phyloP scores from a whole-genome alignment of 2,113 vertebrate genomes.

The Pterocles gutturalis region DNA sequence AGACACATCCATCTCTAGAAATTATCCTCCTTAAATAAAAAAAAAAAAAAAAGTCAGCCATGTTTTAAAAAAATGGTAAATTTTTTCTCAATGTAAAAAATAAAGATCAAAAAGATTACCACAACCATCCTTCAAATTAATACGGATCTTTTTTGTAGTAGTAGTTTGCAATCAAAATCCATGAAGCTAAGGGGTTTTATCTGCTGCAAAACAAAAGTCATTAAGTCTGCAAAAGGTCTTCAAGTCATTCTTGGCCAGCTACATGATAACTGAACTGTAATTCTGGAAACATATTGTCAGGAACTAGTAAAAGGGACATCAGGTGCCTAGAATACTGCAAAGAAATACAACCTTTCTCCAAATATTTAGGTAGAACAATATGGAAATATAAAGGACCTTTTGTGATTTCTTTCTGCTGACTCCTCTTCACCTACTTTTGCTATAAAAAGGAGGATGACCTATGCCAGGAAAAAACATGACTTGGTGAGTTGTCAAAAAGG shows the following conservation, averaged over 20 bases:
- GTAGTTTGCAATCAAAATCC: neutral
- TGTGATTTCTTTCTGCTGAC: neutral
- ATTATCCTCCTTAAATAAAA: neutral
- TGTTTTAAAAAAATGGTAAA: neutral
- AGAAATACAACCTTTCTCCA: neutral
- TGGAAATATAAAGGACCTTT: neutral
- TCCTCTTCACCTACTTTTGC: neutral
- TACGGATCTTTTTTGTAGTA: neutral
- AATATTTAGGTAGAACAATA: neutral
- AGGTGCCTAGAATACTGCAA: neutral
- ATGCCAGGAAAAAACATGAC: neutral
- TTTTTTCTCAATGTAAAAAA: neutral
- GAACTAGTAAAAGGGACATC: neutral
- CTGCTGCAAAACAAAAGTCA: neutral
- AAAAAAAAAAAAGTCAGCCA: neutral
- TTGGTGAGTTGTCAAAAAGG: neutral
- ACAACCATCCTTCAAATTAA: neutral
- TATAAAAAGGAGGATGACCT: neutral
- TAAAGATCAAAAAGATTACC: neutral
- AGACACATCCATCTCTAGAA: neutral
- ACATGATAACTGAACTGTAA: neutral
- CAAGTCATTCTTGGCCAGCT: neutral
- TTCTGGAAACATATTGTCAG: neutral
- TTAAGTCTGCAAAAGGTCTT: neutral
- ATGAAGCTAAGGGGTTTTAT: neutral